These are phyloP conservation scores for Conchocele bisecta DNA, from an alignment of 2,888 invertebrate genomes.

Conservation along the genomic window DNA sequence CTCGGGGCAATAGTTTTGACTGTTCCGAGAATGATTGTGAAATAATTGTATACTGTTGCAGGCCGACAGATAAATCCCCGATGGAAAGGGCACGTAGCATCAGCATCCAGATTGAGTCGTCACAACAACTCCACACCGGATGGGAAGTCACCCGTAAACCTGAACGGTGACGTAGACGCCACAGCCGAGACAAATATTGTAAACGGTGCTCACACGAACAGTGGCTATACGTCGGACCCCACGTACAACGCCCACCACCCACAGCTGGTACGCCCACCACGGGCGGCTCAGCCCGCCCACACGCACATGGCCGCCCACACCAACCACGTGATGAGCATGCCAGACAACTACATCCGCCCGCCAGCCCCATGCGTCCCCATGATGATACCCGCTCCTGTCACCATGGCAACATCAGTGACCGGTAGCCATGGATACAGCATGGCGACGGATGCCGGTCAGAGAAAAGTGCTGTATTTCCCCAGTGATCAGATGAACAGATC, in stretches of 20 bases:
- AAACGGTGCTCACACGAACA: constrained; percentile 31
- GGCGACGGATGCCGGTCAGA: neutral
- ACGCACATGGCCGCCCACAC: constrained; percentile 58
- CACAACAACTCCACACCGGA: too few relatives aligned
- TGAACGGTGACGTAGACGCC: neutral
- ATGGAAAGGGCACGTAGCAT: too few relatives aligned
- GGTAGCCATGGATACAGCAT: constrained; percentile 29
- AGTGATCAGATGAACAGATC: constrained; percentile 24
- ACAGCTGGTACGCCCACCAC: constrained; percentile 27
- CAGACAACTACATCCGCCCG: constrained; percentile 56
- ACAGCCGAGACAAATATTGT: neutral
- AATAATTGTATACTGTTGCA: too few relatives aligned
- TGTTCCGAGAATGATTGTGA: too few relatives aligned
- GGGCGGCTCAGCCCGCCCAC: constrained; percentile 68
- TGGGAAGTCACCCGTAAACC: constrained; percentile 9
- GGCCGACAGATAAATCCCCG: too few relatives aligned
- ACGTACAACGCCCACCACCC: constrained; percentile 50
- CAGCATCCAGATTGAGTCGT: too few relatives aligned
- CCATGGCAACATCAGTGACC: too few relatives aligned
- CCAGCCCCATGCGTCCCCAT: constrained; percentile 34
- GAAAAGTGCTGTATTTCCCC: constrained; percentile 6
- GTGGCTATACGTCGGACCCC: constrained; percentile 72
- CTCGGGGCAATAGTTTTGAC: too few relatives aligned
- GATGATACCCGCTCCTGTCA: too few relatives aligned
- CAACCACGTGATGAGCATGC: constrained; percentile 71